Evolutionary conservation across 2,888 invertebrate species (phyloP), one percentile per base, ranked within the genome.

Genomic region (Catocala nupta): DNA sequence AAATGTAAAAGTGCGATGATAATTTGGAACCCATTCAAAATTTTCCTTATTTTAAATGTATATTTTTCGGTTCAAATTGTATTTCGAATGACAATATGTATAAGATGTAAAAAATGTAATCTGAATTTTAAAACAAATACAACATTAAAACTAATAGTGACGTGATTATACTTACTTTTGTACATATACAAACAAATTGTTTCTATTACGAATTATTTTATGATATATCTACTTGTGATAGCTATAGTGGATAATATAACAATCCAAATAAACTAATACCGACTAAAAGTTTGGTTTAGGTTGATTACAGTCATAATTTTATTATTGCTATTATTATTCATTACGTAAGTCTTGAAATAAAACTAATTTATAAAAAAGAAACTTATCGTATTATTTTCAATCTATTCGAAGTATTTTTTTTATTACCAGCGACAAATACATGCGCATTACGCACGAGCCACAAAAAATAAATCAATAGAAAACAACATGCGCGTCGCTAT

Each of bases 181-280:
- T 90, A 90, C 69, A 90, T 90, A 88, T 9, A 55, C 56, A 67
- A 53, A 61, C 25, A 59, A 55, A 57, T 61, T 57, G 63, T 75
- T 84, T 85, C 77, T 77, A 66, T 78, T 78, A 55, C 50, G 71
- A 69, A 68, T 81, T 82, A 81, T 67, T 83, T 85, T 81, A 85
- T 80, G 73, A 80, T 86, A 83, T 86, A 81, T 84, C 68, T 82
- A 85, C 85, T 88, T 92, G 92, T 92, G 93, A 92, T 94, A 89
- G 89, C 81, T 84, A 67, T 84, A 78, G 71, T 78, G 85, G 84
- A 82, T 86, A 86, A 81, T 81, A 84, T 77, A 84, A 82, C 89
- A 90, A 92, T 92, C 93, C 93, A 93, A 93, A 94, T 90, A 90
- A 83, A 92, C 91, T 90, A 91, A 92, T 90, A 85, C 94, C 91